Evolutionary conservation across 2,113 vertebrate genomes (phyloP).

Genomic region (Tamias sibiricus): DNA sequence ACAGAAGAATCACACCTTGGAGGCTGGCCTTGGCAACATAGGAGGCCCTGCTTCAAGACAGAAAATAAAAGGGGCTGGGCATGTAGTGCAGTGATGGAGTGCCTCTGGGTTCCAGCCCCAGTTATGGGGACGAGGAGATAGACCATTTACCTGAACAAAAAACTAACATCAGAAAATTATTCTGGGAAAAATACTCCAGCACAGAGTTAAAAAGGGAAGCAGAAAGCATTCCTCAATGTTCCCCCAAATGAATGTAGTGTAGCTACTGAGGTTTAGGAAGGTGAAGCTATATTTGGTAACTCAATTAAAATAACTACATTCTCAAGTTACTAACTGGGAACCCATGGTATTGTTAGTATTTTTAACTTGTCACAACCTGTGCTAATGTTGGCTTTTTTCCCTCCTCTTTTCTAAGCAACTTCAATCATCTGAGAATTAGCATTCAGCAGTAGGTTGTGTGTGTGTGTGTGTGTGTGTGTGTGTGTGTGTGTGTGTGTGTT

Average conservation of each 20-base stretch:
- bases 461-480: too few relatives aligned
- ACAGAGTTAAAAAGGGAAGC: neutral
- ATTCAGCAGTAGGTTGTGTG: neutral
- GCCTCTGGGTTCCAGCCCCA: neutral
- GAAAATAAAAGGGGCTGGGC: neutral
- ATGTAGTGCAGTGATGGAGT: neutral
- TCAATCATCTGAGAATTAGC: conserved; percentile 23
- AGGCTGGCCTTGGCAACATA: neutral
- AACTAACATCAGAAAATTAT: neutral
- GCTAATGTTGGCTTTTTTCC: neutral
- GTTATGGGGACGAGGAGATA: neutral
- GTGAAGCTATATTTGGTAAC: conserved; percentile 73
- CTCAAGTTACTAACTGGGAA: conserved; percentile 72
- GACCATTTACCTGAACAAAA: neutral
- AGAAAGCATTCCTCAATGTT: neutral
- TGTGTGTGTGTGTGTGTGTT: neutral
- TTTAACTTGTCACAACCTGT: conserved; percentile 74
- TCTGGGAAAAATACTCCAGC: neutral
- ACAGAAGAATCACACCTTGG: neutral
- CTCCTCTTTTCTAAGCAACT: conserved; percentile 5
- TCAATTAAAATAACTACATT: conserved; percentile 70
- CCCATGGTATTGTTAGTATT: conserved; percentile 73
- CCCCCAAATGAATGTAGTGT: neutral
- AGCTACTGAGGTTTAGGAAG: conserved; percentile 55
- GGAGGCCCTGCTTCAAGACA: neutral